Base-by-base conservation (phyloP, 2,888 invertebrate species). In the Drosophila mettleri region DNA sequence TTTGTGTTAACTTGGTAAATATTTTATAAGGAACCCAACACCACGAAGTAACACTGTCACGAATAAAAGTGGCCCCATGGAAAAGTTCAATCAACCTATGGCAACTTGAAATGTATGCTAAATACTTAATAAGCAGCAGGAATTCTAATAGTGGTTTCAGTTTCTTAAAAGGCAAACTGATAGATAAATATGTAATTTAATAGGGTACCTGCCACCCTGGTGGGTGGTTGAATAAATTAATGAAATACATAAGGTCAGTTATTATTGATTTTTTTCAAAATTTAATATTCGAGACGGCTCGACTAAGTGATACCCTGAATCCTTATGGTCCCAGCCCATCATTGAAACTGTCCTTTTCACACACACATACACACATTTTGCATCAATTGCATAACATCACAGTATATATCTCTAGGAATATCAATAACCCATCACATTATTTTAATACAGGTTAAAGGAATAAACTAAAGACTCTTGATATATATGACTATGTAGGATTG, bases 11-110 rank as follows among this genome's bases (percentile, higher is more conserved):
- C 61, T 74, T 58, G 52, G 66, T 81, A 66, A 85, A 82, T 81
- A 77, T 85, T 81, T 77, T 43, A 74, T 16, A 29, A 66, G 63
- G 64, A 58, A 55, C 59, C 43, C 36, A 54, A 55, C 33, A 41
- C 45, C 63, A 29, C 52, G 46, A 46, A 14, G 31, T 18, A 8
- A 31, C 60, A 53, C 45, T 39, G 53, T 38, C 38, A 48, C 59
- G 24, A 16, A 8, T 27, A 2, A 9, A 29, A 22, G 36, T 27
- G 36, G 36, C 10, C 41, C 14, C 9, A 14, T 45, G 43, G 43
- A 49, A 69, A 72, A 78, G 81, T 85, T 82, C 85, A 82, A 79
- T 85, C 69, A 82, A 85, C 81, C 72, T 67, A 55, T 36, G 31
- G 39, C 29, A 36, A 27, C n/a, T 22, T 48, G 14, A 46, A 72